A percentile compares a stretch with the other conserved stretches of the same genome.
phyloP scores from a whole-genome alignment of 2,113 vertebrate species.

The Thymallus thymallus region DNA sequence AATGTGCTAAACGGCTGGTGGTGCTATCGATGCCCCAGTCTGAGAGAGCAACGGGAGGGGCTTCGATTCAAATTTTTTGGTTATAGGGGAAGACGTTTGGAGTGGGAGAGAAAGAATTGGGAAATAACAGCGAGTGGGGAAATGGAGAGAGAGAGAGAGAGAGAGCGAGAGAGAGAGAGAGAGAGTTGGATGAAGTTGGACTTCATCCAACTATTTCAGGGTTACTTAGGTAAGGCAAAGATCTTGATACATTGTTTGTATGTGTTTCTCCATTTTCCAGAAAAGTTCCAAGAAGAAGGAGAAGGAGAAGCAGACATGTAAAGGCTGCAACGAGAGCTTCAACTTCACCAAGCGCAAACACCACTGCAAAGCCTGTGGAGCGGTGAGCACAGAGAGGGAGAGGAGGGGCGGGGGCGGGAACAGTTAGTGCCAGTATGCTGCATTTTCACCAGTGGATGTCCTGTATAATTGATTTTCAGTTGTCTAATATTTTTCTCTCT shows the following conservation, averaged over 20 bases:
- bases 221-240: not conserved
- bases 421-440: no score
- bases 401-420: no score
- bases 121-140: not conserved
- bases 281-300: conserved; percentile 89
- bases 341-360: conserved; percentile 94
- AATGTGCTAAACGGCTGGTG: conserved; percentile 8
- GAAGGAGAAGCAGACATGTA: conserved; percentile 87
- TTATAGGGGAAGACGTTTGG: not conserved
- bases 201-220: no score
- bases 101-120: not conserved
- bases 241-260: no score
- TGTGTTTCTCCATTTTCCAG: conserved; percentile 57
- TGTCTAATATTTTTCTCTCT: conserved; percentile 7
- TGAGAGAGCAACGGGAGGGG: not conserved
- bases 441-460: not conserved
- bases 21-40: not conserved
- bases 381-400: conserved; percentile 73
- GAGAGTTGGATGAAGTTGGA: no score
- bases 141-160: no score
- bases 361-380: conserved; percentile 91
- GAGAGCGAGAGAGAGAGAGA: no score
- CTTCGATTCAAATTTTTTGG: conserved; percentile 8
- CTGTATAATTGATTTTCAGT: not conserved
- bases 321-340: conserved; percentile 89